Evolutionary conservation across 2,888 invertebrate genomes (phyloP).

Genomic region (Coecobrya sp.): DNA sequence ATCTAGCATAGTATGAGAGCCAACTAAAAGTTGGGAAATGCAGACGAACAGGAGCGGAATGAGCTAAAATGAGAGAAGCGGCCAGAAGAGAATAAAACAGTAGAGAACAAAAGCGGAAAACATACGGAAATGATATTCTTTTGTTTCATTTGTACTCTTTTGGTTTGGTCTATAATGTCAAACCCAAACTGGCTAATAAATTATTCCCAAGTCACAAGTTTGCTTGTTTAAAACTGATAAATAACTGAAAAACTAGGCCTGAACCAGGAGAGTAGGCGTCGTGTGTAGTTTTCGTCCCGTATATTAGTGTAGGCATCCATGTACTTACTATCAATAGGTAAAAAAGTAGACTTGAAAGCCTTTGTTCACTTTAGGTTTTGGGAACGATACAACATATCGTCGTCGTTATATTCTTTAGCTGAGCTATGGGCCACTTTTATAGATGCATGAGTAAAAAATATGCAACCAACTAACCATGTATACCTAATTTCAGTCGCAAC

Average conservation of each 20-base stretch:
- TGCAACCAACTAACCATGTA: no score
- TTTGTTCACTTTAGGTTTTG: no score
- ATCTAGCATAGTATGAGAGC: constrained; percentile 26
- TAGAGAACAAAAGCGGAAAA: constrained; percentile 67
- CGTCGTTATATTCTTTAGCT: no score
- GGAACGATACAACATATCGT: no score
- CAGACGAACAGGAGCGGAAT: neutral
- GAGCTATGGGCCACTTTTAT: no score
- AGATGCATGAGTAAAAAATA: no score
- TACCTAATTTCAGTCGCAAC: no score
- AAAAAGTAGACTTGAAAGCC: no score
- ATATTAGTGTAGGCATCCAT: neutral
- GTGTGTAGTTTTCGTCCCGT: neutral
- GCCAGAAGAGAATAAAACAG: constrained; percentile 28
- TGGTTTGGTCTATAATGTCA: constrained; percentile 73
- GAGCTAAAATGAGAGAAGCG: neutral
- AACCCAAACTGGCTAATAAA: constrained; percentile 77
- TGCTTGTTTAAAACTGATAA: constrained; percentile 77
- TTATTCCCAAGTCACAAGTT: constrained; percentile 77
- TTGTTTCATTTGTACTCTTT: constrained; percentile 74
- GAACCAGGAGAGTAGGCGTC: neutral
- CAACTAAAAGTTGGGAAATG: constrained; percentile 39
- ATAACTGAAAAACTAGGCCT: constrained; percentile 62
- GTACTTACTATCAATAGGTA: no score
- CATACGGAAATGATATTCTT: constrained; percentile 77